Conservation (phyloP, 2,113 vertebrate species). For the Calyptommatus sinebrachiatus region DNA sequence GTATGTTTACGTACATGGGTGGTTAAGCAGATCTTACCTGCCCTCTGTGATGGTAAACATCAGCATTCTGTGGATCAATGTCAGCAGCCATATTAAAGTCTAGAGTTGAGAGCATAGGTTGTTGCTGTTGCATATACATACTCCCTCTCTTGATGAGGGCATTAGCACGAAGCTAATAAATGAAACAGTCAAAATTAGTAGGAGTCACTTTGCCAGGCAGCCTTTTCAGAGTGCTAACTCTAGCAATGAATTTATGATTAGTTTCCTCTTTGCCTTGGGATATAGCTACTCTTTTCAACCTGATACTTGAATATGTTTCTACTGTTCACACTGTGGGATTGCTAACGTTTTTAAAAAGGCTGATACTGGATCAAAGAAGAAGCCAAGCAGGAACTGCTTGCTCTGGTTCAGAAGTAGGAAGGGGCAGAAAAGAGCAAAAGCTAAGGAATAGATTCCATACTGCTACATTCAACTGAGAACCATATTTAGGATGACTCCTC, state of each 20-base stretch:
- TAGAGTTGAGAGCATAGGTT: slow-evolving; percentile 87
- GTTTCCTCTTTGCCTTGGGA: background rate
- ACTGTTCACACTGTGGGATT: background rate
- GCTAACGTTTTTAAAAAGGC: too few relatives aligned
- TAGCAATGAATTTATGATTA: background rate
- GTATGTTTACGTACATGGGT: too few relatives aligned
- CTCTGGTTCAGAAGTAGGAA: background rate
- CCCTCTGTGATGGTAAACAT: slow-evolving; percentile 96
- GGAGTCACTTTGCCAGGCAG: background rate
- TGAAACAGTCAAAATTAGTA: background rate
- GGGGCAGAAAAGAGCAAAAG: background rate
- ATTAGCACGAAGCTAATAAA: slow-evolving; percentile 86
- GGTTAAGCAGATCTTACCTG: slow-evolving; percentile 73
- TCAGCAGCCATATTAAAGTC: slow-evolving; percentile 96
- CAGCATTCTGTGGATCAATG: slow-evolving; percentile 91
- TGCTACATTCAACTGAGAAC: background rate
- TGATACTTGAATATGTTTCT: background rate
- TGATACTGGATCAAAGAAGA: background rate
- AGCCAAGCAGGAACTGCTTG: background rate
- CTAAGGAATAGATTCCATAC: background rate
- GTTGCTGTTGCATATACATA: slow-evolving; percentile 99
- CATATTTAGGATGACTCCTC: background rate
- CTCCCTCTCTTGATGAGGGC: slow-evolving; percentile 96
- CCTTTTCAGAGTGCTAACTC: background rate
- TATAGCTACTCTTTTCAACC: background rate